Evolutionary conservation across 1,140 invertebrate genomes (phyloP), one percentile per base, ranked within the genome.

Genomic region (Bradynema listronoti): DNA sequence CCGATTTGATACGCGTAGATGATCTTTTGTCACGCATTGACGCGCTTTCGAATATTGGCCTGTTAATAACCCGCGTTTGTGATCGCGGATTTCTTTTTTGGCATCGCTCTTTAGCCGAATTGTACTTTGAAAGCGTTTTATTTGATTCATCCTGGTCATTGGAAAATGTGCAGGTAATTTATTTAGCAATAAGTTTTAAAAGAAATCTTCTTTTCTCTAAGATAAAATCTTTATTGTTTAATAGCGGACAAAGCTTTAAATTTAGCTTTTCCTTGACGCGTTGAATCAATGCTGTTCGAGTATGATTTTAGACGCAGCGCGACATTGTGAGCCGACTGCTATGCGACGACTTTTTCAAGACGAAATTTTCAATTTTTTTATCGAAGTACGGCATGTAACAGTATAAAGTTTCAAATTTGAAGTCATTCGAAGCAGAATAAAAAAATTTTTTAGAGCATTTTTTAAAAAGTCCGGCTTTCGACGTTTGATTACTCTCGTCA

Each of bases 81-180:
- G 83, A 88, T 76, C 86, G 86, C 68, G 85, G 85, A 36, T 87
- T 87, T 80, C 75, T 90, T n/a, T 87, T 87, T 75, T 89, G 87
- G 85, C 87, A 90, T 81, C 83, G 85, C 71, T 84, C 86, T 60
- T 82, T 90, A 47, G 80, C 88, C 36, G 84, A 86, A 4, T 83
- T 87, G 29, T 90, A 90, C 80, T 84, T 89, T 71, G 81, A 85
- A 64, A 83, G n/a, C n/a, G n/a, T 86, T 70, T 76, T 87, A 39
- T 85, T 85, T 72, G 83, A 84, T 51, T 83, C 81, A 63, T 82
- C 85, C 41, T 16, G 22, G 4, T 16, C 51, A 41, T 4, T n/a
- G 11, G 22, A 33, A 3, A 53, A 5, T 19, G 41, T 53, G 5
- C 2, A 32, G 14, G 22, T 32, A 41, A 47, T 19, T 24, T 25